Conservation (phyloP, 2,113 vertebrate species). For the Vanacampus margaritifer region DNA sequence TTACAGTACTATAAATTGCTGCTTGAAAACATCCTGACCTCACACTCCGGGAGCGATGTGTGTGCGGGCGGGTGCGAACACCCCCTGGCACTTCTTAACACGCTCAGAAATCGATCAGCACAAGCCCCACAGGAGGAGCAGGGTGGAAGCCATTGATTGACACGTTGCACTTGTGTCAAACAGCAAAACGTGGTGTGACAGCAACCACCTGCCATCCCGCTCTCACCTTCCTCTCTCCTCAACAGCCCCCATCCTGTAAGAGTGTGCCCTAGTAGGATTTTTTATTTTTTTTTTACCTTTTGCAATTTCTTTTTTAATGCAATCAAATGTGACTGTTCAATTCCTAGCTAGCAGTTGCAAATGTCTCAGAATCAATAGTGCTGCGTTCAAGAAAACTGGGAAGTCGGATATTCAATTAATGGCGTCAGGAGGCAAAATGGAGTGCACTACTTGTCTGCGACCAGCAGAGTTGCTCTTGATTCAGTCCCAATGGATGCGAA, state of each 20-base stretch:
- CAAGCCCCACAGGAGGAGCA: conserved; percentile 63
- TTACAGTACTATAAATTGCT: background rate
- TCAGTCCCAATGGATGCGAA: too few species aligned
- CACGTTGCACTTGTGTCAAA: conserved; percentile 69
- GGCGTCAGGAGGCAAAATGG: background rate
- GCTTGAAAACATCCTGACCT: background rate
- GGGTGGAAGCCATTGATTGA: conserved; percentile 74
- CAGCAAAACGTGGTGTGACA: conserved; percentile 64
- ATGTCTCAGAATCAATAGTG: too few species aligned
- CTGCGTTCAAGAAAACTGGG: background rate
- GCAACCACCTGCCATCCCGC: conserved; percentile 61
- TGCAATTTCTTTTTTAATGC: conserved; percentile 3
- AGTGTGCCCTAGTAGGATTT: background rate
- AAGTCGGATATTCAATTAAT: background rate
- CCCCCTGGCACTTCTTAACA: conserved; percentile 61
- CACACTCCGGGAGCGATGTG: background rate
- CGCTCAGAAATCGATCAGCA: conserved; percentile 68
- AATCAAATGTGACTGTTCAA: conserved; percentile 41
- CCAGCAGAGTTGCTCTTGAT: background rate
- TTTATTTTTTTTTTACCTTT: too few species aligned
- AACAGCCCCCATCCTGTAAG: conserved; percentile 9
- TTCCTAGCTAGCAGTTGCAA: conserved; percentile 9
- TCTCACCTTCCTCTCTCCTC: conserved; percentile 33
- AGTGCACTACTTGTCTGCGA: background rate
- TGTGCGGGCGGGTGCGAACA: conserved; percentile 41